phyloP scores from a whole-genome alignment of 2,888 invertebrate species.

The Bellardia pandia region DNA sequence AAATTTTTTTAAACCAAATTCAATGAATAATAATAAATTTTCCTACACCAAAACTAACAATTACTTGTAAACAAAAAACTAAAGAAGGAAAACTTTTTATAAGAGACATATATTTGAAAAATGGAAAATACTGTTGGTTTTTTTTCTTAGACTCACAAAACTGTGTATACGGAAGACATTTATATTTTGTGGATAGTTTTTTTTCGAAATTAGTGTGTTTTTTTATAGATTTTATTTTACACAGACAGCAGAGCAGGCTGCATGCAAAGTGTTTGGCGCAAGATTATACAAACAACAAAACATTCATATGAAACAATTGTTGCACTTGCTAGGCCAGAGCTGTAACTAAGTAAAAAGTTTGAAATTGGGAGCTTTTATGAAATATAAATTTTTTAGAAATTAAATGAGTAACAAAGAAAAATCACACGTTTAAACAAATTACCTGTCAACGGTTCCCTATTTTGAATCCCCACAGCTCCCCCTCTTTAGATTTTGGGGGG shows the following conservation, averaged over 20 bases:
- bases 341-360: neutral
- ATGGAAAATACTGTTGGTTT: neutral
- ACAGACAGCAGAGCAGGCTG: slow-evolving; percentile 49
- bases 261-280: slow-evolving; percentile 65
- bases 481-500: too few species aligned
- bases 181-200: slow-evolving; percentile 42
- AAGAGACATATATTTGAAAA: slow-evolving; percentile 38
- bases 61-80: slow-evolving; percentile 24
- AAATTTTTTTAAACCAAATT: slow-evolving; percentile 49
- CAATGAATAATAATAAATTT: slow-evolving; percentile 53
- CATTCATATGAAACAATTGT: slow-evolving; percentile 42
- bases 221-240: slow-evolving; percentile 44
- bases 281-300: slow-evolving; percentile 2
- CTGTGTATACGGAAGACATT: slow-evolving; percentile 70
- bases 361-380: too few species aligned
- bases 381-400: too few species aligned
- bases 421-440: too few species aligned
- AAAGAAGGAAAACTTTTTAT: slow-evolving; percentile 28
- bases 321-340: neutral
- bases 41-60: slow-evolving; percentile 19
- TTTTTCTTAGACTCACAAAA: slow-evolving; percentile 37
- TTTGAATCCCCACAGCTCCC: too few species aligned
- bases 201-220: slow-evolving; percentile 41
- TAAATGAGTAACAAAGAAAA: too few species aligned
- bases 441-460: too few species aligned